phyloP scores from a whole-genome alignment of 2,113 vertebrate genomes.

The Perca fluviatilis region DNA sequence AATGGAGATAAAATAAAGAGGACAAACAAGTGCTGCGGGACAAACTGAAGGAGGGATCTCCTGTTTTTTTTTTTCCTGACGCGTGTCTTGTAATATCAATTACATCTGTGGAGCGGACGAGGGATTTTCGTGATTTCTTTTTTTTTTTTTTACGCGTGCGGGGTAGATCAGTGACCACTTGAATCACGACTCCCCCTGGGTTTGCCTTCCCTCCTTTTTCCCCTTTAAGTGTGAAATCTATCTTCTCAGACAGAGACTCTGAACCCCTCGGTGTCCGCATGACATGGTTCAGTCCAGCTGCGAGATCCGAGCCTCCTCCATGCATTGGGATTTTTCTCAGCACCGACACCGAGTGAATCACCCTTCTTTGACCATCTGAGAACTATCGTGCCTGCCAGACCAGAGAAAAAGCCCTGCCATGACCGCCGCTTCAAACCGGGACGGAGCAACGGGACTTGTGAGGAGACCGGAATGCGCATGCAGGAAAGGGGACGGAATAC shows the following conservation, averaged over 20 bases:
- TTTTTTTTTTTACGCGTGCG: conserved; percentile 21
- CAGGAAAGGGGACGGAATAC: conserved; percentile 84
- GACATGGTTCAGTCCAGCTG: conserved; percentile 96
- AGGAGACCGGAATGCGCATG: conserved; percentile 86
- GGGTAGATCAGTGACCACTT: conserved; percentile 70
- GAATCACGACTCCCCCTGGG: conserved; percentile 48
- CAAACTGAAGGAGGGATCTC: conserved; percentile 57
- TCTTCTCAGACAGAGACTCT: conserved; percentile 75
- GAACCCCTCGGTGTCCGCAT: conserved; percentile 84
- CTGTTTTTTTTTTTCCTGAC: conserved; percentile 50
- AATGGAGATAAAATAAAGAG: conserved; percentile 63
- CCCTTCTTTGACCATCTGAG: conserved; percentile 84
- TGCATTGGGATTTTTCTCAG: conserved; percentile 91
- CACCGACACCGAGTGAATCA: conserved; percentile 87
- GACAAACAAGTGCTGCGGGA: conserved; percentile 54
- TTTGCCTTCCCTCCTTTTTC: conserved; percentile 31
- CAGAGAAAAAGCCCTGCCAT: conserved; percentile 83
- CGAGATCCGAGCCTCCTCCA: conserved; percentile 90
- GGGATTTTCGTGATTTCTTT: conserved; percentile 52
- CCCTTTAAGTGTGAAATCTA: conserved; percentile 76
- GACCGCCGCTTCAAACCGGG: conserved; percentile 86
- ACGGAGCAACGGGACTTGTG: conserved; percentile 78
- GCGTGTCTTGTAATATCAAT: conserved; percentile 38
- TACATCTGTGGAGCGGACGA: conserved; percentile 49
- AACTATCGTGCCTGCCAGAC: conserved; percentile 75